A percentile compares a stretch with the other conserved stretches of the same genome.
These are phyloP conservation scores for Danionella cerebrum DNA, from an alignment of 2,113 vertebrate species.

Conservation along the genomic window DNA sequence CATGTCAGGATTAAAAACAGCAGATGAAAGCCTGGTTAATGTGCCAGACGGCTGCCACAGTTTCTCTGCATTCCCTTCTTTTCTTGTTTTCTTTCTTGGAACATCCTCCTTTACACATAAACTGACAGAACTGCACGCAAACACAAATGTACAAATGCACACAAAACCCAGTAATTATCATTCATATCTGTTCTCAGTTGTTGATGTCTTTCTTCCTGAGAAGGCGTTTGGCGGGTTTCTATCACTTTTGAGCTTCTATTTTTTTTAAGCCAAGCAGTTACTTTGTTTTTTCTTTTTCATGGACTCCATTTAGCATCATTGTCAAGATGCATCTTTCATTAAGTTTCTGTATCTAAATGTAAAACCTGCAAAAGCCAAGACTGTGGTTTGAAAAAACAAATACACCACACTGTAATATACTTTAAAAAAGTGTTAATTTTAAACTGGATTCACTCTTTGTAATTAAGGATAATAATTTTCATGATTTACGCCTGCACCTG, in stretches of 20 bases:
- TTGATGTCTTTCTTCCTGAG: background rate
- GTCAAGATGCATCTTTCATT: no score
- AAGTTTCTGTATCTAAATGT: no score
- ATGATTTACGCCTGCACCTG: no score
- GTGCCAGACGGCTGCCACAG: constrained; percentile 27
- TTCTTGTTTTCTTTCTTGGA: background rate
- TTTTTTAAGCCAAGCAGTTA: background rate
- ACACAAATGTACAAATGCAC: background rate
- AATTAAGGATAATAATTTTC: no score
- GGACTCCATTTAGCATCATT: background rate
- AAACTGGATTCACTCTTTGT: no score
- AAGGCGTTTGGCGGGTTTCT: background rate
- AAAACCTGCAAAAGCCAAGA: no score
- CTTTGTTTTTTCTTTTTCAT: background rate
- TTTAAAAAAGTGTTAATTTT: no score
- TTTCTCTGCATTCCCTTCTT: constrained; percentile 31
- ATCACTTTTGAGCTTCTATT: background rate
- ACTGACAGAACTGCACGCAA: constrained; percentile 6
- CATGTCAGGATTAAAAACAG: constrained; percentile 34
- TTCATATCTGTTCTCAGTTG: constrained; percentile 30
- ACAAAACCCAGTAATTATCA: background rate
- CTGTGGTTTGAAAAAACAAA: no score
- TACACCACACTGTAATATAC: no score
- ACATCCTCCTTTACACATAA: background rate
- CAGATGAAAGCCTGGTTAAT: constrained; percentile 36